Base-by-base conservation (phyloP, 2,888 invertebrate genomes). In the Chrysodeixis includens region DNA sequence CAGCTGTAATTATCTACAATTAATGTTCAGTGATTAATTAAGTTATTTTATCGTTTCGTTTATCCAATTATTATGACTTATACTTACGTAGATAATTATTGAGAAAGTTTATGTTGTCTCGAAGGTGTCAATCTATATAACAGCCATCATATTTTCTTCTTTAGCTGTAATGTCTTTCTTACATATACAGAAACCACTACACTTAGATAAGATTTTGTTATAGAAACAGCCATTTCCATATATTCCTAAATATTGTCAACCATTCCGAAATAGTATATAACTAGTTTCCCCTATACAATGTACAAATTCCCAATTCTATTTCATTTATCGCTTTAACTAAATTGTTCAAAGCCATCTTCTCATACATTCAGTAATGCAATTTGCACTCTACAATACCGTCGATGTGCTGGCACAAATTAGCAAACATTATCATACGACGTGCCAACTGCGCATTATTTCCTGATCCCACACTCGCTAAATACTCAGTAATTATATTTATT, bases 381-480 rank as follows among this genome's bases (percentile, higher is more conserved):
- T 72, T 32, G 60, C 72, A 62, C 76, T 53, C 44, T 18, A 14
- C 53, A 66, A 52, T 16, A 65, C 40, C 52, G 53, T 60, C 49
- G 64, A 51, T 64, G 35, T 44, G 56, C 54, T 78, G 70, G 69
- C 70, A 71, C 64, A 56, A 78, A 79, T 79, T 79, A 81, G 68
- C 68, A 71, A 52, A 66, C 30, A 71, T 74, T 77, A 70, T 22
- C 66, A 52, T 61, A 40, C 52, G 59, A 16, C 44, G 55, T 60
- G 76, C 79, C 76, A 79, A 79, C 62, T 74, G 67, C 79, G 79
- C 68, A 69, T 60, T 71, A 73, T 76, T 81, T 81, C 76, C 76
- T 81, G 65, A 63, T 78, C 30, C 9, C 51, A 52, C 53, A 20
- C 18, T 7, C 30, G 14, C n/a, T 14, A 49, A 55, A 26, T 22